These are phyloP conservation scores for Nomada hirtipes DNA, from an alignment of 2,888 invertebrate genomes.

Conservation along the genomic window DNA sequence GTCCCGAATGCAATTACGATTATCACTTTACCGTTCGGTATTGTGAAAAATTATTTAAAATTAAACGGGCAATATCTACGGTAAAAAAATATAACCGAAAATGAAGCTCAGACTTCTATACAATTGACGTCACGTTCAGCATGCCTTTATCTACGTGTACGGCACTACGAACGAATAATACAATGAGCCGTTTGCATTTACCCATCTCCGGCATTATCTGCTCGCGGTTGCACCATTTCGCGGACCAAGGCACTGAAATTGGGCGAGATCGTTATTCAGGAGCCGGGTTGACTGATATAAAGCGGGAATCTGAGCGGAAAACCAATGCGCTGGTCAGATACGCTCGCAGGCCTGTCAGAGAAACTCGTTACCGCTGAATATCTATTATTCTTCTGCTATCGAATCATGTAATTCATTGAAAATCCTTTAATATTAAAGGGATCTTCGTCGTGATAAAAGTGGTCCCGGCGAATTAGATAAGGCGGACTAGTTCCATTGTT, in stretches of 20 bases:
- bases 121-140: conserved; percentile 60
- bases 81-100: conserved; percentile 6
- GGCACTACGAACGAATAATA: conserved; percentile 57
- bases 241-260: conserved; percentile 64
- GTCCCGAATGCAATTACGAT: not conserved
- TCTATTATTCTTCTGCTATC: conserved; percentile 15
- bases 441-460: no score
- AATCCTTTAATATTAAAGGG: no score
- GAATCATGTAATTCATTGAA: conserved; percentile 35
- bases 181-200: conserved; percentile 72
- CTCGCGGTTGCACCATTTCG: conserved; percentile 71
- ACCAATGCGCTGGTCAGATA: conserved; percentile 46
- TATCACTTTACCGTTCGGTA: not conserved
- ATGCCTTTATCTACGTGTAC: conserved; percentile 54
- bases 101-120: conserved; percentile 40
- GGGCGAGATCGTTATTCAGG: conserved; percentile 72
- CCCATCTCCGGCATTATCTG: conserved; percentile 67
- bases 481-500: not conserved
- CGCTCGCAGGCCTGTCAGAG: conserved; percentile 41
- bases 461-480: no score
- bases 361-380: conserved; percentile 44
- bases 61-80: not conserved
- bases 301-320: conserved; percentile 56
- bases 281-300: conserved; percentile 64
- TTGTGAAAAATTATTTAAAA: not conserved